Evolutionary conservation across 2,797 vertebrate species (phyloP), one percentile per base, ranked within the genome.

Genomic region (Xerus rutilus): DNA sequence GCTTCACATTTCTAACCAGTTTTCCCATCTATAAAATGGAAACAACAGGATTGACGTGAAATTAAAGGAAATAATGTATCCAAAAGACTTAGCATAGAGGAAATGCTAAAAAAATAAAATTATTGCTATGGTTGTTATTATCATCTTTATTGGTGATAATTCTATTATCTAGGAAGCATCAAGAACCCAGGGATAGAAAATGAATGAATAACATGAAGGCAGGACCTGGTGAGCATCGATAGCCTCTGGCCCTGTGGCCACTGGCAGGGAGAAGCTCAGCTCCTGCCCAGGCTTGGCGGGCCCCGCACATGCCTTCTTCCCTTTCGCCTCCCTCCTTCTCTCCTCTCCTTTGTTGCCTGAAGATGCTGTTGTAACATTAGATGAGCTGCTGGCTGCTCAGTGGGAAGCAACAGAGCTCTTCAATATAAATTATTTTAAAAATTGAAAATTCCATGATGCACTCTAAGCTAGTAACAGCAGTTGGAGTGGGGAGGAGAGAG

Each of bases 1-100:
- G 32, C 39, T 86, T 89, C 18, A 70, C 21, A 57, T 74, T 65
- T 47, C 76, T 88, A 62, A 85, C 67, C 47, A 30, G 65, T 91
- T 54, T 93, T 21, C 3, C 54, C 72, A 52, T 67, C 12, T 20
- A 7, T 74, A 87, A 91, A 94, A 86, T 15, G 8, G 32, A 64
- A 83, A 54, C 5, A 59, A 49, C 20, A 83, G n/a, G 13, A 52
- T 57, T 62, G 9, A 30, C 84, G 30, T n/a, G 21, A 45, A 39
- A 76, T 70, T 49, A 65, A 54, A 70, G 13, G 17, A 30, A 21
- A 69, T 15, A 2, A 32, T 73, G 11, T 35, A 64, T 65, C 88
- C 88, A 45, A 43, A 72, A 82, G 67, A 77, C 15, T 2, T 65
- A 52, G 9, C 43, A 78, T 35, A 39, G 17, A 85, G 7, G 23